A percentile compares a stretch with the other conserved stretches of the same genome.
Evolutionary conservation across 1,140 invertebrate species (phyloP).

Genomic region (Drosophila trapezifrons): DNA sequence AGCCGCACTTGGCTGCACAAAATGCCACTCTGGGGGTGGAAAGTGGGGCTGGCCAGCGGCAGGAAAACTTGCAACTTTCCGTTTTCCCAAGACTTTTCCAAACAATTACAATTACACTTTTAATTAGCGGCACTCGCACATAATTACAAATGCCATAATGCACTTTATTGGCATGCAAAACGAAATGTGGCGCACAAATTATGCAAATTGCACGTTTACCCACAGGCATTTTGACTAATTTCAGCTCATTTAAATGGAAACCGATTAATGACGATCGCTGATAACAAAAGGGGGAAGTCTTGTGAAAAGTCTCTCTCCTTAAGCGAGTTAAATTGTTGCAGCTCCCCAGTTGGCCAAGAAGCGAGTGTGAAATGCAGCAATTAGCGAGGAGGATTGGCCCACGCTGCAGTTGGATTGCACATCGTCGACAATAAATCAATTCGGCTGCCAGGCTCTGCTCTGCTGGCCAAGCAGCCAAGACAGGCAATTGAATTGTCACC

Average conservation of each 20-base stretch:
- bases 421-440: constrained; percentile 37
- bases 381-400: constrained; percentile 27
- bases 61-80: constrained; percentile 58
- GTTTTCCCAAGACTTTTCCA: constrained; percentile 58
- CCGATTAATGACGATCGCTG: constrained; percentile 52
- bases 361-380: constrained; percentile 38
- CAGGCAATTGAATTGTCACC: constrained; percentile 37
- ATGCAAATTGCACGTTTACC: constrained; percentile 64
- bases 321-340: constrained; percentile 31
- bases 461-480: not conserved
- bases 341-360: constrained; percentile 32
- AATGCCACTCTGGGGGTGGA: constrained; percentile 19
- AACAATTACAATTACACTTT: constrained; percentile 55
- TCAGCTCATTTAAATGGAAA: constrained; percentile 63
- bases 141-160: constrained; percentile 67
- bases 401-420: constrained; percentile 26
- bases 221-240: constrained; percentile 58
- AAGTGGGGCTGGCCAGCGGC: constrained; percentile 10
- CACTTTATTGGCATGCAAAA: constrained; percentile 63
- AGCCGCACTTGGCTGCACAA: constrained; percentile 54
- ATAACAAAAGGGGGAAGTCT: constrained; percentile 48
- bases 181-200: constrained; percentile 51
- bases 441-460: constrained; percentile 1
- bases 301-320: constrained; percentile 34
- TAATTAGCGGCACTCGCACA: constrained; percentile 63